Evolutionary conservation across 2,888 invertebrate species (phyloP), one percentile per base, ranked within the genome.

Genomic region (Campoletis raptor): DNA sequence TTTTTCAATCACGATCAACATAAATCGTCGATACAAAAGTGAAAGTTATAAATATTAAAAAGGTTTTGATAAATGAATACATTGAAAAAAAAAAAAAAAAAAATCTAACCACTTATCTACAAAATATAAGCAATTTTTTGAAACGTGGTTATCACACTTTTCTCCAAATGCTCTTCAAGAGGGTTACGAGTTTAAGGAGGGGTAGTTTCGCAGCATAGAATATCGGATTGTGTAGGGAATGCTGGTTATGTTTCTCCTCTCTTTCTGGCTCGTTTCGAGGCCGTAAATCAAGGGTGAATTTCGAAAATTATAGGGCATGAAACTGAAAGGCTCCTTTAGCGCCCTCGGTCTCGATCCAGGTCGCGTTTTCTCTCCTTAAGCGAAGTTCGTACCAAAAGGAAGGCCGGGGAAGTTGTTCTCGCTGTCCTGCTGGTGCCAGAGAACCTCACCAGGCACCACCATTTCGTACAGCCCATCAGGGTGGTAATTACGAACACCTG

Each of bases 401-500:
- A 36, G 37, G 79, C 72, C 61, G 21, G 61, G 69, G 18, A 66
- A 73, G 72, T 69, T 36, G 80, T 24, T 85, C 85, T 85, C 85
- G 88, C 83, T 83, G 88, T 79, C 57, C 72, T 57, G 67, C 30
- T 30, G 48, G 69, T 70, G 48, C 80, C 61, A 24, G 40, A 42
- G 67, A 54, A 24, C 21, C 70, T 64, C 80, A 48, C 48, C 37
- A 69, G 73, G 10, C 24, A 37, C 61, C 24, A 42, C 67, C 42
- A 61, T 61, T 76, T 45, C 57, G 67, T 18, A 42, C 15, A 70
- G 30, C 37, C 15, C 70, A 90, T 88, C 88, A 80, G 88, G 89
- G 88, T 85, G 81, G 91, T 91, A 91, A 93, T 92, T 92, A 92
- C 90, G 91, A 91, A 92, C 92, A 92, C 92, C 93, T 92, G 91